Evolutionary conservation across 2,797 vertebrate species (phyloP).

Genomic region (Tamandua tetradactyla): DNA sequence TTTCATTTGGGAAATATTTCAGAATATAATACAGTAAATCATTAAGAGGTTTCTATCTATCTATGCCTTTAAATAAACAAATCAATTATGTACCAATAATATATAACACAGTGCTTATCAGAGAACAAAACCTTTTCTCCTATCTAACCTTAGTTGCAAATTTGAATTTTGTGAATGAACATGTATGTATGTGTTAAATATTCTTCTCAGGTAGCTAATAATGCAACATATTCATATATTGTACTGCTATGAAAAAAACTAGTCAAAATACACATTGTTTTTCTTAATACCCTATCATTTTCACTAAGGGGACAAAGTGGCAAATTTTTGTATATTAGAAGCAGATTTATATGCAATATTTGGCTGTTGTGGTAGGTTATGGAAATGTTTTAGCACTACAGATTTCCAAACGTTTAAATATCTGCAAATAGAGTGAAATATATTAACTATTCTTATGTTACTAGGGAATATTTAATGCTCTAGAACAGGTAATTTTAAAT

Average conservation of each 20-base stretch:
- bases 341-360: not conserved
- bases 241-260: not conserved
- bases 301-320: not conserved
- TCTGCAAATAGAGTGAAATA: not conserved
- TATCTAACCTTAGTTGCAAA: not conserved
- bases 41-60: not conserved
- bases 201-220: not conserved
- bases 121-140: not conserved
- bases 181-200: not conserved
- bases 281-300: not conserved
- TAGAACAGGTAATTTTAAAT: constrained; percentile 26
- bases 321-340: not conserved
- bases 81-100: not conserved
- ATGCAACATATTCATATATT: not conserved
- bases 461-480: not conserved
- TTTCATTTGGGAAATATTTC: not conserved
- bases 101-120: not conserved
- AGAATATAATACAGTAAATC: not conserved
- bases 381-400: not conserved
- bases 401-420: not conserved
- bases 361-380: not conserved
- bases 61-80: not conserved
- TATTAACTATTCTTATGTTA: not conserved
- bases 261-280: not conserved
- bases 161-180: not conserved